Conservation (phyloP, 2,797 vertebrate genomes). For the Coregonus sp. region DNA sequence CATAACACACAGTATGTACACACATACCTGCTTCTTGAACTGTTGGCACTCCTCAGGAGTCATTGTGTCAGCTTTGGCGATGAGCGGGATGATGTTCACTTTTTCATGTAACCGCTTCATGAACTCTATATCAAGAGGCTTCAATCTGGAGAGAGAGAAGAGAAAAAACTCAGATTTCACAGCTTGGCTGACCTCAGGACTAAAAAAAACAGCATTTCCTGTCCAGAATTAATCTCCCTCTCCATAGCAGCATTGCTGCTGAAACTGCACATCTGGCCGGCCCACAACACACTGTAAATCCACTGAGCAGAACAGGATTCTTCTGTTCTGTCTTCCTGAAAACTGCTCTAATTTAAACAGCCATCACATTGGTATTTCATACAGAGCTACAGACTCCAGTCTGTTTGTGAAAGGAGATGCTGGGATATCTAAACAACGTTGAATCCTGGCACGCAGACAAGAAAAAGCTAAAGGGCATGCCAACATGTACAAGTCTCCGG, state of each 20-base stretch:
- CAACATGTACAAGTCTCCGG: neutral
- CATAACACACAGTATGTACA: slow-evolving; percentile 6
- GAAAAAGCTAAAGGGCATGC: neutral
- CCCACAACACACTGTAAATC: slow-evolving; percentile 26
- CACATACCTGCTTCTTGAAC: slow-evolving; percentile 92
- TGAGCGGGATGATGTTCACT: slow-evolving; percentile 96
- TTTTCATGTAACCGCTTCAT: slow-evolving; percentile 98
- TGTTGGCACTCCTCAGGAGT: slow-evolving; percentile 95
- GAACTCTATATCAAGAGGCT: slow-evolving; percentile 95
- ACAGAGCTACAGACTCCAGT: neutral
- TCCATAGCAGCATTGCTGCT: neutral
- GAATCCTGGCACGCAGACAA: neutral
- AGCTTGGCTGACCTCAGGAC: slow-evolving; percentile 29
- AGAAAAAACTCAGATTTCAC: slow-evolving; percentile 17
- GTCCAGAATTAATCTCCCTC: neutral
- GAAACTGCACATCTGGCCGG: slow-evolving; percentile 37
- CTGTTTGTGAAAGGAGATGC: slow-evolving; percentile 4
- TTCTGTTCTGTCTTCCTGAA: slow-evolving; percentile 8
- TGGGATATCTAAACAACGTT: neutral
- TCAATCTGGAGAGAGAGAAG: slow-evolving; percentile 77
- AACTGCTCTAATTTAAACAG: neutral
- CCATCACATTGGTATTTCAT: neutral
- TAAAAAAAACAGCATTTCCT: neutral
- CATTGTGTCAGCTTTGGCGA: slow-evolving; percentile 96
- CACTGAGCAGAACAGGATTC: slow-evolving; percentile 4